Base-by-base conservation (phyloP, 2,797 vertebrate species). In the Acanthiza pusilla region DNA sequence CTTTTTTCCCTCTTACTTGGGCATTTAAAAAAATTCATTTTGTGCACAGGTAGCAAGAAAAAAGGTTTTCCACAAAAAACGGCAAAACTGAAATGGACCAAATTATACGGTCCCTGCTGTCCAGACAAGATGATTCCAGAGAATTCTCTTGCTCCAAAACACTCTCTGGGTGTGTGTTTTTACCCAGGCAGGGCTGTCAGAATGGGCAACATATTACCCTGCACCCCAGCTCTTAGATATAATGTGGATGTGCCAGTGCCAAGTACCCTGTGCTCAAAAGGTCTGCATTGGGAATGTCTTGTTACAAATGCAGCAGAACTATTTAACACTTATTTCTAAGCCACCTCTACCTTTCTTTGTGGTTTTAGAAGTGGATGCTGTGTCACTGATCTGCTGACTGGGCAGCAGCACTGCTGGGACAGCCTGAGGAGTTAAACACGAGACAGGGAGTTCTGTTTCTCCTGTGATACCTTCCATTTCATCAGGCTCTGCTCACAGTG, bases 1-100 rank as follows among this genome's bases (percentile, higher is more conserved):
- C 8, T 47, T 48, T 43, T 40, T 55, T 38, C n/a, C 0, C 3
- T 8, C 53, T 43, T 42, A 10, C 5, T 57, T 73, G 65, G n/a
- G 9, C 4, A 11, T 53, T 84, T 38, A 1, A 0, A 7, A 55
- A 43, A n/a, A 18, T 7, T 55, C 5, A 4, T 36, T 54, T 27
- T 43, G 16, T 38, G 6, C 4, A 19, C 10, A 45, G 22, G 8
- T 57, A 43, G 14, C 40, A 65, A 62, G 27, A 34, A 58, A 42
- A 80, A 67, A 32, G 0, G 1, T 72, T 93, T 93, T 90, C 19
- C 19, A 73, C 11, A 65, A 47, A 90, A 73, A 81, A 45, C 4
- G 25, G 29, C 9, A 65, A 88, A 94, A 25, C 21, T 82, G 80
- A 85, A 88, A 47, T 12, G 8, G 21, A 26, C 38, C 7, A 72